Evolutionary conservation across 2,113 vertebrate genomes (phyloP).

Genomic region (Arvicanthis niloticus): DNA sequence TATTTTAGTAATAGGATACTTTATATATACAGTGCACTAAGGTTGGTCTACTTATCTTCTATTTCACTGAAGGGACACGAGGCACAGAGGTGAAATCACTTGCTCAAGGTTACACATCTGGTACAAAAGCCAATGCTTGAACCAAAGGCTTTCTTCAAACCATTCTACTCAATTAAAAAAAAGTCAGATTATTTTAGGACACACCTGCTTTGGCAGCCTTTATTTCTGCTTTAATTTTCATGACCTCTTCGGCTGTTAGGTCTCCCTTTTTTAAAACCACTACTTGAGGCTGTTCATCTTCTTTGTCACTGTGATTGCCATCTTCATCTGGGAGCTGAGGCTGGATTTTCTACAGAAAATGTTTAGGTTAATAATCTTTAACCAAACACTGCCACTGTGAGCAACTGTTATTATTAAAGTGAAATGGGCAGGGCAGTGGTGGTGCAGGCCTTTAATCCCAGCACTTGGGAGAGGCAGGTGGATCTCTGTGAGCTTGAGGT

Average conservation of each 20-base stretch:
- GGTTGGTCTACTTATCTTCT: neutral
- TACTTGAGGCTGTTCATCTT: conserved; percentile 96
- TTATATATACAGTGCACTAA: conserved; percentile 20
- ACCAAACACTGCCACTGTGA: neutral
- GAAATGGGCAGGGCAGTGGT: neutral
- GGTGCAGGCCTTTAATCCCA: neutral
- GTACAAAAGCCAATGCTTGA: neutral
- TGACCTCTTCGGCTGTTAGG: conserved; percentile 93
- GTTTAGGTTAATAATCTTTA: conserved; percentile 6
- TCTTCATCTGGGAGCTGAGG: conserved; percentile 90
- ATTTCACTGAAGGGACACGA: conserved; percentile 17
- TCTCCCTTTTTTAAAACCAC: conserved; percentile 95
- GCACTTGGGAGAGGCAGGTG: neutral
- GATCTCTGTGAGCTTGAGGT: neutral
- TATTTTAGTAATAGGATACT: neutral
- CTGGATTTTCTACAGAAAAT: conserved; percentile 88
- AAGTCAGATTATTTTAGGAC: conserved; percentile 11
- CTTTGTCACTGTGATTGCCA: conserved; percentile 91
- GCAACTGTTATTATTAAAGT: neutral
- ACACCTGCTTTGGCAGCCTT: conserved; percentile 86
- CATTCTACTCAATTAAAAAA: neutral
- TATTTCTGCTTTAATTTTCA: conserved; percentile 90
- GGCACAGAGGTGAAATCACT: neutral
- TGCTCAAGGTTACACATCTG: neutral
- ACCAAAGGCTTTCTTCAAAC: conserved; percentile 32